phyloP scores from a whole-genome alignment of 2,113 vertebrate genomes.

The Piaya cayana region DNA sequence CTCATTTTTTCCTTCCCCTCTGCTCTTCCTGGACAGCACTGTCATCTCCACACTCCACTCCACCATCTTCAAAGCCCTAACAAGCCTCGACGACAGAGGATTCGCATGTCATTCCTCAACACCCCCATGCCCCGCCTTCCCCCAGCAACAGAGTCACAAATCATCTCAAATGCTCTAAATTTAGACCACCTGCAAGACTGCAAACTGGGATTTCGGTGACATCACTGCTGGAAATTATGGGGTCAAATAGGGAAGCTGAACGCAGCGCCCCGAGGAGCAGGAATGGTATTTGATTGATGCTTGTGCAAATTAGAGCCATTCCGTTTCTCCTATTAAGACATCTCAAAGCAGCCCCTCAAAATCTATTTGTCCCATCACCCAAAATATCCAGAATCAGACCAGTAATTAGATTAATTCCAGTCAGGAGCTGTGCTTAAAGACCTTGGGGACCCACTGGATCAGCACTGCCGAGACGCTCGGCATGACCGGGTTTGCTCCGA shows the following conservation, averaged over 20 bases:
- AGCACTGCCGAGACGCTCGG: fast-evolving
- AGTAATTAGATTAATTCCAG: background rate
- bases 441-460: fast-evolving
- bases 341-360: background rate
- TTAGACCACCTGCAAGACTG: background rate
- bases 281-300: fast-evolving
- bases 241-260: background rate
- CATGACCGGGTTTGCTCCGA: background rate
- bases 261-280: fast-evolving
- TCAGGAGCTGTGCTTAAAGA: background rate
- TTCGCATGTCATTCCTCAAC: background rate
- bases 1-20: background rate
- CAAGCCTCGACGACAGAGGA: background rate
- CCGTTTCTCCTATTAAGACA: background rate
- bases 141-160: conserved; percentile 49
- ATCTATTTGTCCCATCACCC: background rate
- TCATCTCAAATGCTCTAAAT: conserved; percentile 60
- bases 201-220: conserved; percentile 20
- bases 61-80: background rate
- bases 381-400: background rate
- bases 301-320: background rate
- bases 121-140: background rate
- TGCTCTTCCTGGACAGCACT: conserved; percentile 9
- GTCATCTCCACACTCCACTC: background rate
- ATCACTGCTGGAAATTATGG: background rate